Conservation (phyloP, 2,113 vertebrate species). For the Plecotus auritus region DNA sequence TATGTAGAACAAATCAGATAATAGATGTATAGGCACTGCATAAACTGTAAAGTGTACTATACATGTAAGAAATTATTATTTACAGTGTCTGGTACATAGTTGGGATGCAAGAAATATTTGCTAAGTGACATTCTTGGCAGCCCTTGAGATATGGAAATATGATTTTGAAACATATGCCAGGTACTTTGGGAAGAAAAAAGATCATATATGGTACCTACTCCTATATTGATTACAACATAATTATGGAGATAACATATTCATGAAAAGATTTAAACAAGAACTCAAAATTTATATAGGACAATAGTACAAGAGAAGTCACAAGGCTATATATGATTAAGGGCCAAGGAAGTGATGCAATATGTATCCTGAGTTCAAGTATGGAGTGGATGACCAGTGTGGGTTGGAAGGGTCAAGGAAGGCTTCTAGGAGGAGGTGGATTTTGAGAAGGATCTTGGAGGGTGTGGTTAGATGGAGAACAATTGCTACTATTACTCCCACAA, state of each 20-base stretch:
- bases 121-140: neutral
- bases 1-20: conserved; percentile 2
- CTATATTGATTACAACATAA: neutral
- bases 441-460: neutral
- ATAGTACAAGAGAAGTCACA: conserved; percentile 24
- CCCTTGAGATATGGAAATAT: conserved; percentile 14
- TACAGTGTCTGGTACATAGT: conserved; percentile 9
- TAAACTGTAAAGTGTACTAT: conserved; percentile 2
- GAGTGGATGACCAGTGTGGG: neutral
- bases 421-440: neutral
- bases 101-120: conserved; percentile 4
- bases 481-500: neutral
- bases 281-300: neutral
- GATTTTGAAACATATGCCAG: neutral
- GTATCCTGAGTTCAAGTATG: neutral
- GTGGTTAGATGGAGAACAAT: neutral
- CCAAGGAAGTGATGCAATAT: neutral
- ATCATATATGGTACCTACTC: neutral
- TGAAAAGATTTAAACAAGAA: conserved; percentile 25
- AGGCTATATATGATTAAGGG: neutral
- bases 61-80: conserved; percentile 35
- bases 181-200: neutral
- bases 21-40: neutral
- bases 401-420: neutral
- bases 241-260: neutral